Evolutionary conservation across 2,797 vertebrate genomes (phyloP).

Genomic region (Falco biarmicus): DNA sequence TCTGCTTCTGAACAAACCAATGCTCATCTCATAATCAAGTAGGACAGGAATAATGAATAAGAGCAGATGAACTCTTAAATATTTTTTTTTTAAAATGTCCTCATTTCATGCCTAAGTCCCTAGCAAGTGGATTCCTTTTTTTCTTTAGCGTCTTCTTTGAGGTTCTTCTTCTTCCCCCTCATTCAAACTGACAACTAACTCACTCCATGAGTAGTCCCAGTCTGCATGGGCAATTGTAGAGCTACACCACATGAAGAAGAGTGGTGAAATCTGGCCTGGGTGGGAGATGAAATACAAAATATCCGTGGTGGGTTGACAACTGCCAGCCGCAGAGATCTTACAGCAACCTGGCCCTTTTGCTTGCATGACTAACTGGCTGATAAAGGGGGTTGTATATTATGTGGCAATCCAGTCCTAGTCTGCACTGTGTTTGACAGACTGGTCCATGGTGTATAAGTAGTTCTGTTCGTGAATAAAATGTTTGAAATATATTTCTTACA

Average conservation of each 20-base stretch:
- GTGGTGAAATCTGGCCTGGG: neutral
- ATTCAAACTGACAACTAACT: neutral
- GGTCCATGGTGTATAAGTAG: slow-evolving; percentile 54
- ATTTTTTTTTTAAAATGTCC: neutral
- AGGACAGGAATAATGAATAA: neutral
- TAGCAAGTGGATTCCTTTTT: neutral
- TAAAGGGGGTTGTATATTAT: slow-evolving; percentile 3
- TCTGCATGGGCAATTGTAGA: neutral
- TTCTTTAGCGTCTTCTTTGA: slow-evolving; percentile 30
- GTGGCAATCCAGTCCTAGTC: slow-evolving; percentile 44
- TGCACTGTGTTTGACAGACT: slow-evolving; percentile 38
- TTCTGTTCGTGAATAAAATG: slow-evolving; percentile 68
- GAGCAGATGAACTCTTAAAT: slow-evolving; percentile 58
- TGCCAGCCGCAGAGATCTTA: neutral
- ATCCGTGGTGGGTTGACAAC: neutral
- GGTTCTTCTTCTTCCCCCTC: slow-evolving; percentile 17
- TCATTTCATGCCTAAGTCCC: slow-evolving; percentile 11
- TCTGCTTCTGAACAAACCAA: neutral
- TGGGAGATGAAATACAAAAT: neutral
- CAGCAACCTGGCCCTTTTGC: neutral
- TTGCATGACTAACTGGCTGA: neutral
- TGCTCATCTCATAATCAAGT: neutral
- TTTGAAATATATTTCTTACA: slow-evolving; percentile 48
- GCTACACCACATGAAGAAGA: neutral
- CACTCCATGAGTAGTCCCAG: neutral